Evolutionary conservation across 2,888 invertebrate species (phyloP).

Genomic region (Lasioglossum vierecki): DNA sequence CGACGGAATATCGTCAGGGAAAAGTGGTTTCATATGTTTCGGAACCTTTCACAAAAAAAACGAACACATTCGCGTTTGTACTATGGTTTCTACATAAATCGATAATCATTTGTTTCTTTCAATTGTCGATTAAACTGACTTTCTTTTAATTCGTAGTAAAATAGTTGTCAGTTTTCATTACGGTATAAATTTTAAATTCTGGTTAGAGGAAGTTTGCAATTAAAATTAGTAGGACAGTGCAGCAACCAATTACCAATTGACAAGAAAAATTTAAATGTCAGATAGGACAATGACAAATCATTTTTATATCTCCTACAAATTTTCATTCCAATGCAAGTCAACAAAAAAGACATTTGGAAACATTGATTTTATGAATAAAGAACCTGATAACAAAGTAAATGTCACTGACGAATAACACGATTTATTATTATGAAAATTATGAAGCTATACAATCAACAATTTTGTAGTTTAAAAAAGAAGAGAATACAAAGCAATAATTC

Average conservation of each 20-base stretch:
- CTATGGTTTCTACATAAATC: not conserved
- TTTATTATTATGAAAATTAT: not conserved
- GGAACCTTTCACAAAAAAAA: conserved; percentile 6
- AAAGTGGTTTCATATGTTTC: conserved; percentile 62
- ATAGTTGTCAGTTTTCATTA: not conserved
- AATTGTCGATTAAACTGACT: not conserved
- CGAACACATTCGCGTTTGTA: not conserved
- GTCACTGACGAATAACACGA: not conserved
- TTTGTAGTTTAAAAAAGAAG: not conserved
- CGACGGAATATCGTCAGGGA: conserved; percentile 49
- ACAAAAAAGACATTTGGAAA: not conserved
- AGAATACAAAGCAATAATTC: not conserved
- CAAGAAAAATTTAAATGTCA: not conserved
- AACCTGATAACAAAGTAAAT: not conserved
- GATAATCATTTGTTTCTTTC: not conserved
- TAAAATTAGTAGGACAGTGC: not conserved
- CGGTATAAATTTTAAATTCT: too few relatives aligned
- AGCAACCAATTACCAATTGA: not conserved
- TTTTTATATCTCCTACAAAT: not conserved
- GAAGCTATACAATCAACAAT: not conserved
- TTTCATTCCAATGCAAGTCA: not conserved
- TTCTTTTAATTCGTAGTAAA: not conserved
- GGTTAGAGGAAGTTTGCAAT: too few relatives aligned
- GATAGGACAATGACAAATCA: not conserved
- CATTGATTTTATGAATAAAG: not conserved